A percentile compares a stretch with the other conserved stretches of the same genome.
These are phyloP conservation scores for Agonopterix alstromeriana DNA, from an alignment of 2,888 invertebrate genomes.

Conservation along the genomic window DNA sequence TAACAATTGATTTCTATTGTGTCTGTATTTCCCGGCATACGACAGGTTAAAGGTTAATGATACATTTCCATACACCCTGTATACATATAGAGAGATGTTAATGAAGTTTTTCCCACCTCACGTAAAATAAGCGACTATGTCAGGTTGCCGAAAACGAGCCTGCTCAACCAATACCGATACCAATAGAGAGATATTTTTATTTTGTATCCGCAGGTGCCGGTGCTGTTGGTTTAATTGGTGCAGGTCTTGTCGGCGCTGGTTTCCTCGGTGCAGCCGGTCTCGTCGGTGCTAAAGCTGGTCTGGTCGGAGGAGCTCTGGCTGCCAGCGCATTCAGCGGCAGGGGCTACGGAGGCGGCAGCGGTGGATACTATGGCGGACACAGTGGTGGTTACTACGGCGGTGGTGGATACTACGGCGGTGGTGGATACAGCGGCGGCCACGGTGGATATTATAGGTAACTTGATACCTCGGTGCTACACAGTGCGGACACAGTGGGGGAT, in stretches of 20 bases:
- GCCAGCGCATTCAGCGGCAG: slow-evolving; percentile 24
- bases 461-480: not conserved
- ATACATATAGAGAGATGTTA: too few relatives aligned
- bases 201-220: not conserved
- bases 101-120: too few relatives aligned
- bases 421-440: slow-evolving; percentile 16
- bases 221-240: slow-evolving; percentile 18
- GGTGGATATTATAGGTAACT: slow-evolving; percentile 7
- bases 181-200: too few relatives aligned
- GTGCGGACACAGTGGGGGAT: too few relatives aligned
- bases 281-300: slow-evolving; percentile 48
- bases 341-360: slow-evolving; percentile 21
- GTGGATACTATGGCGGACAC: slow-evolving; percentile 16
- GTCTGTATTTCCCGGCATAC: too few relatives aligned
- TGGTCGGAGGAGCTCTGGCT: slow-evolving; percentile 54
- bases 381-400: slow-evolving; percentile 14
- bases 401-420: slow-evolving; percentile 7
- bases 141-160: too few relatives aligned
- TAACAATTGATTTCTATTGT: too few relatives aligned
- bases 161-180: too few relatives aligned
- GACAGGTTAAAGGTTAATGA: too few relatives aligned
- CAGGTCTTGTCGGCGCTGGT: slow-evolving; percentile 29
- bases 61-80: too few relatives aligned
- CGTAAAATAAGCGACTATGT: too few relatives aligned
- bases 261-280: slow-evolving; percentile 29